A percentile compares a stretch with the other conserved stretches of the same genome.
Evolutionary conservation across 2,797 vertebrate genomes (phyloP).

Genomic region (Xenopus petersii): DNA sequence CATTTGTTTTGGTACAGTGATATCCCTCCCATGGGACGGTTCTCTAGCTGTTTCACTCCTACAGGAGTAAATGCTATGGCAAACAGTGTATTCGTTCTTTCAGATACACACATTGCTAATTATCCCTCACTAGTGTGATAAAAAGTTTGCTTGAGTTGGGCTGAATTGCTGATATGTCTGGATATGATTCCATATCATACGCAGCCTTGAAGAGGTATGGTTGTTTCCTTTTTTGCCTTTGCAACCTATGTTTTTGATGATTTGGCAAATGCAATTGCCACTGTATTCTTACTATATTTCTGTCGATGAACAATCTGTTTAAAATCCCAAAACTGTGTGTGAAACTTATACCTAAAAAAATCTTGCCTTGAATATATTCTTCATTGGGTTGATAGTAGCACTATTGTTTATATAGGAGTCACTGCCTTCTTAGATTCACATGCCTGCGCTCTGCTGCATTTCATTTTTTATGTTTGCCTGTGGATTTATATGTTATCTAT

Average conservation of each 20-base stretch:
- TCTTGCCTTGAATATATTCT: too few species aligned
- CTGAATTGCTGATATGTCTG: constrained; percentile 27
- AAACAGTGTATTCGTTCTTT: constrained; percentile 8
- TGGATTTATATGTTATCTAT: too few species aligned
- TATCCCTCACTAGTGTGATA: constrained; percentile 31
- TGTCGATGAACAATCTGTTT: too few species aligned
- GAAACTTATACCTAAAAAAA: too few species aligned
- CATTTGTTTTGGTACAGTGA: constrained; percentile 19
- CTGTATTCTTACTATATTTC: too few species aligned
- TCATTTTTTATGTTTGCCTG: too few species aligned
- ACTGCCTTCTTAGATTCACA: too few species aligned
- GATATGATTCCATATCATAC: constrained; percentile 16
- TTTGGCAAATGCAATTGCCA: too few species aligned
- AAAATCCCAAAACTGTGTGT: too few species aligned
- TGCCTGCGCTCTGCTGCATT: too few species aligned
- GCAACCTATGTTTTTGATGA: background rate
- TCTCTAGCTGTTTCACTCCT: constrained; percentile 27
- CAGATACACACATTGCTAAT: constrained; percentile 31
- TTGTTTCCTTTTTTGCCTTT: background rate
- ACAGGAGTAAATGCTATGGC: constrained; percentile 4
- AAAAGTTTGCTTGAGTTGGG: constrained; percentile 3
- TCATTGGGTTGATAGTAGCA: too few species aligned
- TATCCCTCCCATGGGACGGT: constrained; percentile 19
- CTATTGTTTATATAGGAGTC: too few species aligned
- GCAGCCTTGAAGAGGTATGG: constrained; percentile 23